Conservation (phyloP, 2,888 invertebrate genomes). For the Oithona nana region DNA sequence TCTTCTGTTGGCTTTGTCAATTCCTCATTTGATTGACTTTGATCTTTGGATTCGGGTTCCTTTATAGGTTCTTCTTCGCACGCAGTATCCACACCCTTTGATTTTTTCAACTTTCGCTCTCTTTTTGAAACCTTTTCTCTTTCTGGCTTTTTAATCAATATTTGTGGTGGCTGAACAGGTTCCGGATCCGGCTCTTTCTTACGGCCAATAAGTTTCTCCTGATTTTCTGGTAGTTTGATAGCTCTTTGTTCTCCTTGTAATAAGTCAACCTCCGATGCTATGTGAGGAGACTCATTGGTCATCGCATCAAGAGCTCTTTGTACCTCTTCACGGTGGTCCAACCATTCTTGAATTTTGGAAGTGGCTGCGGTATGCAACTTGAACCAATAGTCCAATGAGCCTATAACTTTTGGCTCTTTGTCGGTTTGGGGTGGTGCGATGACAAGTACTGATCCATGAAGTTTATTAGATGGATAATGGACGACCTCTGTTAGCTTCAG, state of each 20-base stretch:
- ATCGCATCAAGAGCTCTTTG: background rate
- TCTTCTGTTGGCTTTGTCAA: background rate
- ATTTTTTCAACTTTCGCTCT: too few species aligned
- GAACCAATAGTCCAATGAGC: constrained; percentile 9
- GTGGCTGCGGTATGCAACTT: constrained; percentile 11
- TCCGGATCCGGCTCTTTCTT: background rate
- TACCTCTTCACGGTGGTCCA: background rate
- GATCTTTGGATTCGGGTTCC: background rate
- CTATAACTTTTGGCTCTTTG: background rate
- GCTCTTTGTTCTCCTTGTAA: background rate
- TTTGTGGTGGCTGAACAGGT: too few species aligned
- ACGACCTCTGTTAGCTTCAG: constrained; percentile 5
- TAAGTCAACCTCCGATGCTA: background rate
- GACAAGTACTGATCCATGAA: constrained; percentile 6
- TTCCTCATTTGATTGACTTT: background rate
- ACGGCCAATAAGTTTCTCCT: background rate
- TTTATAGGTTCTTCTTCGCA: background rate
- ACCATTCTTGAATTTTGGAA: background rate
- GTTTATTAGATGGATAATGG: constrained; percentile 8
- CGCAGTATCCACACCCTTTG: too few species aligned
- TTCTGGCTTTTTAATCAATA: too few species aligned
- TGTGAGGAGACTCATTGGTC: background rate
- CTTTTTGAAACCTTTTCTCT: too few species aligned
- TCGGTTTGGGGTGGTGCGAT: background rate
- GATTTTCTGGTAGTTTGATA: background rate